Base-by-base conservation (phyloP, 2,797 vertebrate species). In the Triplophysa yarkandensis region DNA sequence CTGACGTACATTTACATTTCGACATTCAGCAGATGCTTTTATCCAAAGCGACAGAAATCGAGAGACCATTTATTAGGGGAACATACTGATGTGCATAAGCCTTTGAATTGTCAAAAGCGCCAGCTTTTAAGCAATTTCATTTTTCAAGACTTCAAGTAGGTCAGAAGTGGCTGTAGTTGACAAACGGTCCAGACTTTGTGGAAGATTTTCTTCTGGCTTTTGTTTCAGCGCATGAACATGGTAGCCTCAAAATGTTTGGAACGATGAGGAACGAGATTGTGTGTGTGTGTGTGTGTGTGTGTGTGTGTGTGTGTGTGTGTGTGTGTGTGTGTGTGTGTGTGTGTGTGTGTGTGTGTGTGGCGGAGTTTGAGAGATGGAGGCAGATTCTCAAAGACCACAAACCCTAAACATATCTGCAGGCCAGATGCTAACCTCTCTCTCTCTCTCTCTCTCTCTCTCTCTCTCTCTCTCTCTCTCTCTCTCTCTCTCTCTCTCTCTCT, bases 321-420 rank as follows among this genome's bases (percentile, higher is more conserved):
- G n/a, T 67, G 43, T 71, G 23, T 65, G 66, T 69, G 13, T 77
- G 41, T 67, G 43, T 71, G 23, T 65, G 66, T 69, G 13, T 77
- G 41, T 67, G 43, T 71, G 23, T 65, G 66, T 69, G 13, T 77
- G 41, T 46, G 36, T 60, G 65, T 72, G 63, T 23, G 60, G 21
- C 32, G 44, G 34, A 63, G 50, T 76, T 55, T 68, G 48, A 74
- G 66, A 61, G 60, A 67, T 68, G 62, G 66, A 60, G 23, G 58
- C 76, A 74, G 69, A 76, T 81, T 79, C 69, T 79, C 41, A 25
- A 55, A 79, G 74, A 77, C 77, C 77, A 79, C 70, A 79, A 66
- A 61, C 63, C 64, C 72, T 72, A 48, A 77, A 67, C 52, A 62
- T 82, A 79, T 79, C 80, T 82, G 77, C 61, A 77, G 70, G 66